Percentiles rank a stretch among this genome's conserved stretches.
Conservation (phyloP, 2,113 vertebrate genomes). For the Lophius piscatorius region DNA sequence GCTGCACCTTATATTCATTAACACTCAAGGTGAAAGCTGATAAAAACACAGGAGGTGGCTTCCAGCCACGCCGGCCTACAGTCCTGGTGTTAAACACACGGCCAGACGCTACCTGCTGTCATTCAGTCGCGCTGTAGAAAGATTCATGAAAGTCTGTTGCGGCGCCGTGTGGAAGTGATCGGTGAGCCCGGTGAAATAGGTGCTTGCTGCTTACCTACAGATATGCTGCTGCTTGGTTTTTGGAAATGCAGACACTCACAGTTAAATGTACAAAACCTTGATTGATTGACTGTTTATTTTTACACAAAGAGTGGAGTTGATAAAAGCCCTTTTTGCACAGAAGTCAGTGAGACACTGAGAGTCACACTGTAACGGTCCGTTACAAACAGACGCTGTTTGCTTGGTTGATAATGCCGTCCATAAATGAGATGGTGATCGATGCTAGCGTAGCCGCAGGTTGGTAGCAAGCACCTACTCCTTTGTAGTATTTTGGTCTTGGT, state of each 20-base stretch:
- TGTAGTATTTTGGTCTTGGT: slow-evolving; percentile 54
- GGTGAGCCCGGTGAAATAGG: slow-evolving; percentile 35
- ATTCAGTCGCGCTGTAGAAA: slow-evolving; percentile 23
- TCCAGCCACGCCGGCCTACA: neutral
- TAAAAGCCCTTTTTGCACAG: too few relatives aligned
- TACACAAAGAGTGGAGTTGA: too few relatives aligned
- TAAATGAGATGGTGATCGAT: slow-evolving; percentile 23
- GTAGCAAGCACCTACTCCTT: slow-evolving; percentile 66
- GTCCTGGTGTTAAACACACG: neutral
- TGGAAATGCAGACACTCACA: too few relatives aligned
- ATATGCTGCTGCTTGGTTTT: slow-evolving; percentile 44
- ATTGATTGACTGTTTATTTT: too few relatives aligned
- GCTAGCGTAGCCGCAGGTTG: slow-evolving; percentile 58
- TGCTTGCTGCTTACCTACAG: slow-evolving; percentile 64
- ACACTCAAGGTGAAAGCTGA: neutral
- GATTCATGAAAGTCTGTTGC: slow-evolving; percentile 47
- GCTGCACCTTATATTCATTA: slow-evolving; percentile 4
- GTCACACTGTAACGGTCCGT: too few relatives aligned
- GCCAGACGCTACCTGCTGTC: slow-evolving; percentile 31
- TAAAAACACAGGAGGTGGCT: too few relatives aligned
- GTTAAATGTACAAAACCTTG: too few relatives aligned
- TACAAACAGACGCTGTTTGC: neutral
- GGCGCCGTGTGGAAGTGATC: slow-evolving; percentile 57
- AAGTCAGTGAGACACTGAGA: too few relatives aligned
- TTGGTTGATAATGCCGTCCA: neutral